A percentile compares a stretch with the other conserved stretches of the same genome.
Evolutionary conservation across 2,888 invertebrate species (phyloP).

Genomic region (Nephrotoma flavescens): DNA sequence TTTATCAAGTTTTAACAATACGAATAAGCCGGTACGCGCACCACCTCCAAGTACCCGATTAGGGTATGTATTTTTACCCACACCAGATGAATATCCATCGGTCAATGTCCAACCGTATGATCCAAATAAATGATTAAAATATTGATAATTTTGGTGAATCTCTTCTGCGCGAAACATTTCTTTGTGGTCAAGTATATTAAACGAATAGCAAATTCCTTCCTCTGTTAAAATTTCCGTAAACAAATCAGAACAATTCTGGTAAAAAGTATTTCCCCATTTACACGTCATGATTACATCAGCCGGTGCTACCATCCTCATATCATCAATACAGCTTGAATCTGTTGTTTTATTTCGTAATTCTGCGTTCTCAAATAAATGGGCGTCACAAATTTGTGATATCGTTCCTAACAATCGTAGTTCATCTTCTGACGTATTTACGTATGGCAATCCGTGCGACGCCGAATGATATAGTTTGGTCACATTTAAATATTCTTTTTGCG

Average conservation of each 20-base stretch:
- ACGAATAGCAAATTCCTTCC: conserved; percentile 56
- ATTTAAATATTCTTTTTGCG: background rate
- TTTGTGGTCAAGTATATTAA: conserved; percentile 44
- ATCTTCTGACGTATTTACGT: background rate
- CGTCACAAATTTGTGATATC: conserved; percentile 43
- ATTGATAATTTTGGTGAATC: conserved; percentile 19
- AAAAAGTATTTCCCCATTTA: conserved; percentile 38
- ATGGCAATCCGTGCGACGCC: conserved; percentile 8
- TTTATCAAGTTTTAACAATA: conserved; percentile 42
- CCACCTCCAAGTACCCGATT: conserved; percentile 53
- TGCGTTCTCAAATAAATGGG: conserved; percentile 28
- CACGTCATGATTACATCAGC: conserved; percentile 40
- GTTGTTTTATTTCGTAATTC: conserved; percentile 34
- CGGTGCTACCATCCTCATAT: conserved; percentile 38
- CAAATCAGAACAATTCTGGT: conserved; percentile 37
- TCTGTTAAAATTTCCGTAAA: conserved; percentile 51
- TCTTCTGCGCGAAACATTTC: conserved; percentile 41
- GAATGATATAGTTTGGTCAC: conserved; percentile 36
- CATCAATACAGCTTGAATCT: conserved; percentile 37
- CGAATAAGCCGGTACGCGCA: conserved; percentile 45
- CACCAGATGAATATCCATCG: conserved; percentile 39
- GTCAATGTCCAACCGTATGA: conserved; percentile 46
- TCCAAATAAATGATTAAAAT: conserved; percentile 17
- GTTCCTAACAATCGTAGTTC: conserved; percentile 27
- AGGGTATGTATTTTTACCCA: conserved; percentile 47